Conservation (phyloP, 2,113 vertebrate genomes). For the Zosterops pallidus region DNA sequence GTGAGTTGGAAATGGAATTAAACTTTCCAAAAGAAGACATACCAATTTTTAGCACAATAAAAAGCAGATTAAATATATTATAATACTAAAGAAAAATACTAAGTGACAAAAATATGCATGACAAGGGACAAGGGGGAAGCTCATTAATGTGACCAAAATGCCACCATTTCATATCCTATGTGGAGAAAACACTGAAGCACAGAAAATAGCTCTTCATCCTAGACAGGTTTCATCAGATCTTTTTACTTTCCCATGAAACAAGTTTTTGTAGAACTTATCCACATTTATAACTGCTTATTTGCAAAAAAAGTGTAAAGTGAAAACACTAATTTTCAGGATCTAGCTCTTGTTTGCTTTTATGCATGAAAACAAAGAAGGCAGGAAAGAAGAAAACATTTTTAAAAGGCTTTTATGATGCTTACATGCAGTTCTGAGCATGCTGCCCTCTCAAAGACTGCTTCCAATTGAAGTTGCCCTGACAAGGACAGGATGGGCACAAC, state of each 20-base stretch:
- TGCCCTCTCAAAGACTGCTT: neutral
- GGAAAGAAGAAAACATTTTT: neutral
- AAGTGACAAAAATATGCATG: neutral
- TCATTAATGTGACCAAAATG: neutral
- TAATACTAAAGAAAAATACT: neutral
- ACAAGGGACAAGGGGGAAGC: neutral
- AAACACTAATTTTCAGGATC: neutral
- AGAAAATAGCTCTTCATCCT: neutral
- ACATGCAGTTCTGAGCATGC: neutral
- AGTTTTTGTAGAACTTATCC: neutral
- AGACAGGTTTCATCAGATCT: neutral
- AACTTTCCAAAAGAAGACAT: neutral
- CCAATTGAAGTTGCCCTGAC: accelerated
- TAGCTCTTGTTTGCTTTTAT: neutral
- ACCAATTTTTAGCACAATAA: neutral
- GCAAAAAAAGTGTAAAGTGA: neutral
- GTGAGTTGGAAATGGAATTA: neutral
- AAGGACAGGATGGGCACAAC: accelerated
- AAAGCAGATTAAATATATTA: neutral
- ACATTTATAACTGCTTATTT: neutral
- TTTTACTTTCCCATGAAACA: neutral
- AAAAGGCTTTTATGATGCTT: neutral
- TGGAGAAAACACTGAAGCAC: neutral
- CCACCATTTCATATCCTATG: neutral
- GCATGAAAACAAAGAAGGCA: neutral